Conservation (phyloP, 2,113 vertebrate genomes). For the Scortum barcoo region DNA sequence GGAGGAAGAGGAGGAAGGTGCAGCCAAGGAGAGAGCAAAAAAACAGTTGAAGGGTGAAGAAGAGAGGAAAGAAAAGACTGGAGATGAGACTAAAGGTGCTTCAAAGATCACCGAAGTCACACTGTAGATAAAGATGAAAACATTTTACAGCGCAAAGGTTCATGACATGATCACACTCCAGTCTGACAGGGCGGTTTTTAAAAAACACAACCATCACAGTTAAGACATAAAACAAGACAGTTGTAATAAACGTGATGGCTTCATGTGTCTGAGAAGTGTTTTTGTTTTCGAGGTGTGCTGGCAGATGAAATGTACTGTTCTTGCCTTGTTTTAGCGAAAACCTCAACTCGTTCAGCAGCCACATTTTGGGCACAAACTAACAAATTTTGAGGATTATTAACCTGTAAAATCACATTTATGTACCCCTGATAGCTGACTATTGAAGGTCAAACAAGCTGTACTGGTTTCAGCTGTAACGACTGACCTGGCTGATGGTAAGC, state of each 20-base stretch:
- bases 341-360: neutral
- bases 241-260: neutral
- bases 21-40: slow-evolving; percentile 15
- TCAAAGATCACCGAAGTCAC: slow-evolving; percentile 68
- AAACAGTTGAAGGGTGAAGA: neutral
- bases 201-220: neutral
- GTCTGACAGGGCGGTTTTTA: neutral
- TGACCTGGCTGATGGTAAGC: neutral
- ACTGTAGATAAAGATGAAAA: slow-evolving; percentile 43
- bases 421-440: neutral
- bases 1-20: slow-evolving; percentile 14
- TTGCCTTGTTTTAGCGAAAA: slow-evolving; percentile 49
- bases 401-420: neutral
- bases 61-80: slow-evolving; percentile 28
- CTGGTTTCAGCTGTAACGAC: no score
- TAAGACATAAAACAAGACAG: neutral
- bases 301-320: slow-evolving; percentile 36
- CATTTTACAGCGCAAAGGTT: neutral
- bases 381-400: neutral
- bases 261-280: neutral
- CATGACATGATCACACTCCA: slow-evolving; percentile 15
- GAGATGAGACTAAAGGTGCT: slow-evolving; percentile 2
- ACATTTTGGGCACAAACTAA: neutral
- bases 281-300: neutral
- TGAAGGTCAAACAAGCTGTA: neutral